Base-by-base conservation (phyloP, 1,140 invertebrate genomes). In the Aphidius ervi region DNA sequence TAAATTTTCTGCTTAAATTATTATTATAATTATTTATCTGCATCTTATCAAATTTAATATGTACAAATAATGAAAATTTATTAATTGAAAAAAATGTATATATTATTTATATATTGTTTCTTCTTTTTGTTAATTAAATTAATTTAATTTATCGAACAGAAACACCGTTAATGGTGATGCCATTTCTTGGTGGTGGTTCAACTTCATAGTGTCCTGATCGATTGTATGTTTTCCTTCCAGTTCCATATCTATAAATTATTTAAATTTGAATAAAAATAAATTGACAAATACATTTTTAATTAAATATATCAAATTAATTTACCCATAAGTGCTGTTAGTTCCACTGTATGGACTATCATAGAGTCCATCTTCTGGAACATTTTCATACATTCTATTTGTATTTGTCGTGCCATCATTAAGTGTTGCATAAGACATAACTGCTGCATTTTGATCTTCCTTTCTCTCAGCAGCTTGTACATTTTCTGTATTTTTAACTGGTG, bases 401-500 rank as follows among this genome's bases (percentile, higher is more conserved):
- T 85, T 86, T 10, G 83, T 72, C 16, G 78, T 78, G n/a, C 83
- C 81, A 68, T 89, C 88, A 67, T 87, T 89, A 2, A 91, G 75
- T 9, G 86, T 90, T 9, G 91, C 88, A 68, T 92, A 93, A 42
- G 90, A 92, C 89, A 92, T 92, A 0, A 92, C 90, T 0, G 90
- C 89, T 0, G 91, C 90, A 69, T 87, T 91, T 68, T 90, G 86
- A 67, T 92, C 89, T 76, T 93, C 90, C 73, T 93, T 93, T 37
- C 88, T 81, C 67, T 91, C 88, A 3, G 90, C 90, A 2, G 88
- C 89, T 79, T 92, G 88, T 8, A 94, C 85, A 67, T 93, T 93
- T 73, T 93, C 91, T 1, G 91, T 92, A 69, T 93, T 93, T 73
- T 93, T 94, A 0, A 93, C 89, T 2, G 91, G 89, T 20, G 88